Conservation (phyloP, 2,113 vertebrate genomes). For the Leuciscus idus region DNA sequence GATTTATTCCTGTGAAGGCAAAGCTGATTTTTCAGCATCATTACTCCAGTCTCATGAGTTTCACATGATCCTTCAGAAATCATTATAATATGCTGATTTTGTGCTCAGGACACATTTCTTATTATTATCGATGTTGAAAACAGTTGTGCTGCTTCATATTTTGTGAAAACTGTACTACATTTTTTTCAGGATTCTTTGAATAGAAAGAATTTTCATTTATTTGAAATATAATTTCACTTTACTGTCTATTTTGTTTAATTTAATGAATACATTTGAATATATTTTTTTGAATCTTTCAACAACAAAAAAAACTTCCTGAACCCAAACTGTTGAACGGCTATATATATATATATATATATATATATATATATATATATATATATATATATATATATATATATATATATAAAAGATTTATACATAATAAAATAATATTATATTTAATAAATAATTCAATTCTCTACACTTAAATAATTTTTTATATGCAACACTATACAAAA, state of each 20-base stretch:
- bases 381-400: too few species aligned
- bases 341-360: too few species aligned
- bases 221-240: background rate
- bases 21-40: background rate
- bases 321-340: background rate
- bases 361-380: too few species aligned
- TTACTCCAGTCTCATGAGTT: background rate
- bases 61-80: constrained; percentile 9
- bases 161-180: background rate
- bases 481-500: background rate
- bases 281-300: too few species aligned
- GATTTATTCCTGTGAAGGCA: too few species aligned
- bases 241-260: background rate
- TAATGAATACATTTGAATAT: background rate
- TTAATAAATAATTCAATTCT: too few species aligned
- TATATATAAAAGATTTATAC: too few species aligned
- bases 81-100: background rate
- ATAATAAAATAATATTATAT: too few species aligned
- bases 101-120: background rate
- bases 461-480: too few species aligned
- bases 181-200: background rate
- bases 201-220: background rate
- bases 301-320: background rate
- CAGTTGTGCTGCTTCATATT: background rate
- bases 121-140: background rate